Percentiles rank a stretch among this genome's conserved stretches.
These are phyloP conservation scores for Papilio dardanus DNA, from an alignment of 1,140 invertebrate species.

Conservation along the genomic window DNA sequence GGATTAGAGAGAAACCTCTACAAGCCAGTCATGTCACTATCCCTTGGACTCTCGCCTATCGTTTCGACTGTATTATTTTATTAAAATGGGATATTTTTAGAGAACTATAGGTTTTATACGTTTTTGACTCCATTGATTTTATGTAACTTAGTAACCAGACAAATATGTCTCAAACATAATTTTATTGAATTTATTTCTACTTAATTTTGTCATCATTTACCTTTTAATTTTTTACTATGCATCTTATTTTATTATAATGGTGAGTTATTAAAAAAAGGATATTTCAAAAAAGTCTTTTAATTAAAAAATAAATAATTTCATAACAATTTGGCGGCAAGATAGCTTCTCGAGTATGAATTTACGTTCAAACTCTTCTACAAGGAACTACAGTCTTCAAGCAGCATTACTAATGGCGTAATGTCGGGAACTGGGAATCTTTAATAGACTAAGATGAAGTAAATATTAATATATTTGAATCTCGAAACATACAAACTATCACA, in stretches of 20 bases:
- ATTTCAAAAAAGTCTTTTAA: constrained; percentile 57
- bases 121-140: too few relatives aligned
- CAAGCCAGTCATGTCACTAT: too few relatives aligned
- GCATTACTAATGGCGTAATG: constrained; percentile 39
- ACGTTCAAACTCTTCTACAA: constrained; percentile 54
- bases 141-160: too few relatives aligned
- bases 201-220: too few relatives aligned
- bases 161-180: neutral
- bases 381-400: constrained; percentile 61
- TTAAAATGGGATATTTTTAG: too few relatives aligned
- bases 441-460: neutral
- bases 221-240: neutral
- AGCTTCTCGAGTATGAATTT: constrained; percentile 67
- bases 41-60: too few relatives aligned
- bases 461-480: neutral
- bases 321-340: constrained; percentile 79
- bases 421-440: constrained; percentile 12
- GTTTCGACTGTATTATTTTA: too few relatives aligned
- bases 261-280: constrained; percentile 14
- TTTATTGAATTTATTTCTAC: too few relatives aligned
- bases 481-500: neutral
- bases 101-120: too few relatives aligned
- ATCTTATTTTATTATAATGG: constrained; percentile 28
- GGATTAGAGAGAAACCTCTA: too few relatives aligned
- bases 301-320: constrained; percentile 69